phyloP scores from a whole-genome alignment of 2,113 vertebrate genomes.

The Colossoma macropomum region DNA sequence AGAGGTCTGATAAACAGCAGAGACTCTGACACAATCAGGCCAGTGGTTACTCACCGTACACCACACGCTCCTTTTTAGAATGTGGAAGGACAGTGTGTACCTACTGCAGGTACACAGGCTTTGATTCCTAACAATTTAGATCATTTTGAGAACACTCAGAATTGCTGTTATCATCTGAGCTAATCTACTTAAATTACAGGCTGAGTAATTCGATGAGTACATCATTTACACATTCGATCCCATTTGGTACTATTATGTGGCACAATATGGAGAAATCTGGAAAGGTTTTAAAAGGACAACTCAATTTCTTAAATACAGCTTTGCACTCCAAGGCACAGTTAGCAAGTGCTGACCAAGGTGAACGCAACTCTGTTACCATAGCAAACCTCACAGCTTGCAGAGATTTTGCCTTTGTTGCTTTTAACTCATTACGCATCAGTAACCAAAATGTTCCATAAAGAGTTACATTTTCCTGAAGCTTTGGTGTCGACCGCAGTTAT shows the following conservation, averaged over 20 bases:
- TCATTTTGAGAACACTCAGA: background rate
- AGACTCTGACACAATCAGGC: constrained; percentile 50
- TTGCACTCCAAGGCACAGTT: background rate
- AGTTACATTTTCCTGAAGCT: too few relatives aligned
- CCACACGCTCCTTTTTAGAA: constrained; percentile 28
- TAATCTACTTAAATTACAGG: background rate
- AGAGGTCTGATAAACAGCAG: constrained; percentile 29
- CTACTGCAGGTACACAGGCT: background rate
- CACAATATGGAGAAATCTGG: background rate
- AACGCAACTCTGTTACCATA: too few relatives aligned
- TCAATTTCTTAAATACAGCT: background rate
- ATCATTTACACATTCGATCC: background rate
- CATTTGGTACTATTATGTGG: background rate
- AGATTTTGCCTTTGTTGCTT: too few relatives aligned
- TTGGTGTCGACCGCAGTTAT: too few relatives aligned
- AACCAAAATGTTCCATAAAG: too few relatives aligned
- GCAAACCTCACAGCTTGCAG: too few relatives aligned
- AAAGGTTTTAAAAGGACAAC: background rate
- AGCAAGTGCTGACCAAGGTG: background rate
- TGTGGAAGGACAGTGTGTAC: constrained; percentile 28
- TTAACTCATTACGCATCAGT: too few relatives aligned
- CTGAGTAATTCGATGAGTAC: background rate
- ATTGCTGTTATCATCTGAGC: background rate
- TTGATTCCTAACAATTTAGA: background rate
- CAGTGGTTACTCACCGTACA: constrained; percentile 36